Evolutionary conservation across 2,888 invertebrate genomes (phyloP).

Genomic region (Nasonia oneida): DNA sequence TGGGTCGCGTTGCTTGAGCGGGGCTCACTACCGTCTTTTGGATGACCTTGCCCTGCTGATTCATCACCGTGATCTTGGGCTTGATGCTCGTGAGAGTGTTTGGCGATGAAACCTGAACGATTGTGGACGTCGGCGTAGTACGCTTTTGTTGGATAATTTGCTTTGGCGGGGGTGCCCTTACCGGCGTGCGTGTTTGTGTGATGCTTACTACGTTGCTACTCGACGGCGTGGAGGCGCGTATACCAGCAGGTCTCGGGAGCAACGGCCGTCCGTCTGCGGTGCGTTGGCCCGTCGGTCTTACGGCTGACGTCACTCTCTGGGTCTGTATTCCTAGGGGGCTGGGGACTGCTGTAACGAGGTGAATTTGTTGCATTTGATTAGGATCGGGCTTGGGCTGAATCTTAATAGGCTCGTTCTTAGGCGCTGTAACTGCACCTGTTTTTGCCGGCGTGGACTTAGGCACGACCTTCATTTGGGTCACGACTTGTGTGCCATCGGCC

Average conservation of each 20-base stretch:
- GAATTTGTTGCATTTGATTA: constrained; percentile 75
- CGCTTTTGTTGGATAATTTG: constrained; percentile 65
- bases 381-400: constrained; percentile 78
- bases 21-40: constrained; percentile 68
- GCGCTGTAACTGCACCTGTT: constrained; percentile 64
- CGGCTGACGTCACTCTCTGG: constrained; percentile 68
- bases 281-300: constrained; percentile 44
- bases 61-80: constrained; percentile 71
- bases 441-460: constrained; percentile 69
- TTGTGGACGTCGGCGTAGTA: constrained; percentile 53
- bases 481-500: constrained; percentile 76
- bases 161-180: constrained; percentile 70
- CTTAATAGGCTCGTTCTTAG: constrained; percentile 76
- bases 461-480: constrained; percentile 78
- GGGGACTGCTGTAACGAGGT: constrained; percentile 76
- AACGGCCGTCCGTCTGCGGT: constrained; percentile 65
- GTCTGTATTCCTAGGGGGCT: constrained; percentile 72
- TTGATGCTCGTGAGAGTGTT: constrained; percentile 69
- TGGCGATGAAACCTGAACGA: constrained; percentile 65
- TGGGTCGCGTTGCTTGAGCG: constrained; percentile 58
- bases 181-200: constrained; percentile 69
- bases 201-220: constrained; percentile 41
- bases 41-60: constrained; percentile 68
- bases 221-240: constrained; percentile 53
- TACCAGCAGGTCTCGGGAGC: constrained; percentile 45